A percentile compares a stretch with the other conserved stretches of the same genome.
Conservation (phyloP, 2,797 vertebrate genomes). For the Takifugu ocellatus region DNA sequence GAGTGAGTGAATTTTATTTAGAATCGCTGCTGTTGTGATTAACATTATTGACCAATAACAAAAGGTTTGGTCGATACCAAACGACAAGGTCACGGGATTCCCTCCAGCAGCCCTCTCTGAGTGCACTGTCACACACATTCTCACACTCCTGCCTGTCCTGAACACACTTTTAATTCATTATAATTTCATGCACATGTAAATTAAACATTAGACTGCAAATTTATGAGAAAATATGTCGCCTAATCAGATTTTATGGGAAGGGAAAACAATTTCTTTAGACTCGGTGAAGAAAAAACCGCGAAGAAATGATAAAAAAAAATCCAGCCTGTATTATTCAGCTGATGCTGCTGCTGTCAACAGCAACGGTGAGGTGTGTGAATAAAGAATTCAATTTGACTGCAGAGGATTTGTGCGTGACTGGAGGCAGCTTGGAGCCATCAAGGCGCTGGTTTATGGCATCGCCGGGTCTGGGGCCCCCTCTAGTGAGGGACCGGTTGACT, state of each 20-base stretch:
- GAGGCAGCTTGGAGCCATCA: conserved; percentile 5
- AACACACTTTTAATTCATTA: no score
- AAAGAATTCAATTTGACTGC: neutral
- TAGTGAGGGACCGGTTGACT: conserved; percentile 67
- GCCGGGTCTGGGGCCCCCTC: conserved; percentile 73
- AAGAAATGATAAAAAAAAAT: no score
- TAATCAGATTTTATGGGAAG: no score
- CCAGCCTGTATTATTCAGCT: neutral
- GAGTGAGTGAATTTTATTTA: conserved; percentile 30
- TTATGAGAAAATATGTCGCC: no score
- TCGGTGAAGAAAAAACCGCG: no score
- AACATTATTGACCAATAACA: conserved; percentile 70
- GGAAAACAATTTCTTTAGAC: no score
- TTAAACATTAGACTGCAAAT: no score
- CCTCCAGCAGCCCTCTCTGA: conserved; percentile 30
- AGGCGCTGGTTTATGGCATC: conserved; percentile 31
- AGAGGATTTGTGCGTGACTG: conserved; percentile 24
- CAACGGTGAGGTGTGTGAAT: conserved; percentile 7
- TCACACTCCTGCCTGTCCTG: neutral
- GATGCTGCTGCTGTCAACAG: conserved; percentile 1
- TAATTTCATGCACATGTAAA: no score
- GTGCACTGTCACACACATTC: neutral
- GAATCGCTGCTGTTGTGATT: conserved; percentile 55
- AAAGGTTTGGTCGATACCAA: conserved; percentile 58
- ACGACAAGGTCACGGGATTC: conserved; percentile 67